Evolutionary conservation across 2,797 vertebrate genomes (phyloP), one percentile per base, ranked within the genome.

Genomic region (Borostomias antarcticus): DNA sequence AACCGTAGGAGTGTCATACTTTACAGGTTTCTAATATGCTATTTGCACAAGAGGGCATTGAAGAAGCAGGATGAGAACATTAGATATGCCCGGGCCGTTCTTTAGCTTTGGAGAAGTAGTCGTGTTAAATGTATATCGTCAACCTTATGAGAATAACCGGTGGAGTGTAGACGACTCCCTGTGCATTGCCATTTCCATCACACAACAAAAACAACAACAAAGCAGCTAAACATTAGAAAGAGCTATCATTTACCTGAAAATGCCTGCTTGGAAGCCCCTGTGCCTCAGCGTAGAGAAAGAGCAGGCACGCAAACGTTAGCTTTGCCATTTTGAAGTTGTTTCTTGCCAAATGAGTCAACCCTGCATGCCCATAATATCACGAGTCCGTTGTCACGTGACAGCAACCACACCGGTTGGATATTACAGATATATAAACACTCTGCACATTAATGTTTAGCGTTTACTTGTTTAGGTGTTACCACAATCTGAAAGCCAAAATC

Each of bases 171-270:
- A 6, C 35, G 28, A 26, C 11, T 19, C 21, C 1, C 21, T 54
- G 23, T 25, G 28, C 30, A 43, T 21, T 15, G 17, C 4, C 35
- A 56, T 10, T n/a, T 28, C 40, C 9, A n/a, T 17, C 13, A 51
- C 15, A 28, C 10, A 2, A 4, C 11, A 23, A 29, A 21, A 37
- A 23, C 8, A 32, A 26, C 10, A 35, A 25, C 0, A 21, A 1
- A 2, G 30, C 33, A 19, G 0, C 28, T 10, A n/a, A 30, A 29
- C 28, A 13, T 52, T 10, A 21, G 19, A 6, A 10, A 17, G 25
- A 59, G 25, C 32, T n/a, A n/a, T n/a, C 15, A 9, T 1, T 73
- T 79, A 89, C 86, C 87, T 86, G 69, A 0, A 5, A 13, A 2
- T 11, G 0, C 0, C 2, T 15, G 56, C 11, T 0, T 1, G 82